Evolutionary conservation across 1,140 invertebrate genomes (phyloP).

Genomic region (Tetraneura akinire): DNA sequence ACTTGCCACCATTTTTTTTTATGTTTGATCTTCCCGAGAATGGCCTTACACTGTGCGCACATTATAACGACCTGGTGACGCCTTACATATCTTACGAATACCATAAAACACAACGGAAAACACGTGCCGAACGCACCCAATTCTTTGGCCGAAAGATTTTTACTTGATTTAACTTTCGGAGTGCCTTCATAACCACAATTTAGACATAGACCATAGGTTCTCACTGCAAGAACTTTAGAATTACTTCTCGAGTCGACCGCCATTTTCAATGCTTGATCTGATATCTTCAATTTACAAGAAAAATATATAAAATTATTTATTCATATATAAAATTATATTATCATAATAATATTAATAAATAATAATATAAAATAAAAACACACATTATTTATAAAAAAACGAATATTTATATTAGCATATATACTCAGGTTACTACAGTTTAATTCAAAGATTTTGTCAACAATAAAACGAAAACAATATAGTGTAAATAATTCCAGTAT

Average conservation of each 20-base stretch:
- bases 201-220: neutral
- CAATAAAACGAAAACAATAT: too few species aligned
- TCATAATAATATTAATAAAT: too few species aligned
- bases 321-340: too few species aligned
- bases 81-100: neutral
- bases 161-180: slow-evolving; percentile 11
- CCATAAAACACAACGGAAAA: neutral
- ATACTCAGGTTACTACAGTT: too few species aligned
- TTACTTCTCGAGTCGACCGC: neutral
- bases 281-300: neutral
- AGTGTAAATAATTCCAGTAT: too few species aligned
- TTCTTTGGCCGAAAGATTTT: neutral
- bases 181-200: neutral
- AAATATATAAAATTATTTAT: too few species aligned
- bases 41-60: neutral
- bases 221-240: neutral
- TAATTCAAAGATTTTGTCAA: too few species aligned
- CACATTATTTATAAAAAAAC: too few species aligned
- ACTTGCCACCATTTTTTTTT: neutral
- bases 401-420: too few species aligned
- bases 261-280: neutral
- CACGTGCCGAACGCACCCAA: slow-evolving; percentile 20
- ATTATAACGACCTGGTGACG: neutral
- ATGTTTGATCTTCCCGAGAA: neutral
- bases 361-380: too few species aligned